phyloP scores from a whole-genome alignment of 2,888 invertebrate genomes.

The Nomada fucata region DNA sequence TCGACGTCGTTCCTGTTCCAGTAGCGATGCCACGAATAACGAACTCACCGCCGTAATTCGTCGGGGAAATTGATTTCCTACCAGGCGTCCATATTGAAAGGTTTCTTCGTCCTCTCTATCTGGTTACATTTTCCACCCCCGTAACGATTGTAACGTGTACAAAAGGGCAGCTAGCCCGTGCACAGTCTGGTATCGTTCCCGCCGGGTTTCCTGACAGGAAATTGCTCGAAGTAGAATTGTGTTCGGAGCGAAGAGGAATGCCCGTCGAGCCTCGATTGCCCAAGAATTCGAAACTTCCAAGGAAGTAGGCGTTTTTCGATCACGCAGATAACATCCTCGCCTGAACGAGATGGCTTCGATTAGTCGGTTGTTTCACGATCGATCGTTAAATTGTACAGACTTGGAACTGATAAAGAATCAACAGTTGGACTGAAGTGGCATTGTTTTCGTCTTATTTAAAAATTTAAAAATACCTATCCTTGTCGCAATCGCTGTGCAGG shows the following conservation, averaged over 20 bases:
- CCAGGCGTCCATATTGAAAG: not conserved
- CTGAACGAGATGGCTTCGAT: not conserved
- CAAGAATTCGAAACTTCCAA: conserved; percentile 11
- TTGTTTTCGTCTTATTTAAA: too few species aligned
- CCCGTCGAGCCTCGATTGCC: conserved; percentile 15
- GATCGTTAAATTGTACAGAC: not conserved
- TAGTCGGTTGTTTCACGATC: not conserved
- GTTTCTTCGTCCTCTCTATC: conserved; percentile 6
- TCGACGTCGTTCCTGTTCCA: not conserved
- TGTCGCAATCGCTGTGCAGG: not conserved
- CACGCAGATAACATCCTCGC: conserved; percentile 1
- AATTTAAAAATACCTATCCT: not conserved
- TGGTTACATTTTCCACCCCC: not conserved
- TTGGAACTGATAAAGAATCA: not conserved
- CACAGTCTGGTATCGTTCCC: not conserved
- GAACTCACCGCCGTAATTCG: conserved; percentile 13
- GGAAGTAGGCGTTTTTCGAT: not conserved
- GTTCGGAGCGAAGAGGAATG: not conserved
- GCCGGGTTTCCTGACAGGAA: conserved; percentile 28
- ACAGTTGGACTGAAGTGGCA: not conserved
- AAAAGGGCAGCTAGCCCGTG: conserved; percentile 12
- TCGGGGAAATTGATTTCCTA: conserved; percentile 32
- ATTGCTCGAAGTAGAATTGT: conserved; percentile 32
- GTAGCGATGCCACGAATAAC: not conserved
- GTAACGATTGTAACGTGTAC: conserved; percentile 1